Percentiles rank a stretch among this genome's conserved stretches.
These are phyloP conservation scores for Mesorhabditis sp. DNA, from an alignment of 2,888 invertebrate species.

Conservation along the genomic window DNA sequence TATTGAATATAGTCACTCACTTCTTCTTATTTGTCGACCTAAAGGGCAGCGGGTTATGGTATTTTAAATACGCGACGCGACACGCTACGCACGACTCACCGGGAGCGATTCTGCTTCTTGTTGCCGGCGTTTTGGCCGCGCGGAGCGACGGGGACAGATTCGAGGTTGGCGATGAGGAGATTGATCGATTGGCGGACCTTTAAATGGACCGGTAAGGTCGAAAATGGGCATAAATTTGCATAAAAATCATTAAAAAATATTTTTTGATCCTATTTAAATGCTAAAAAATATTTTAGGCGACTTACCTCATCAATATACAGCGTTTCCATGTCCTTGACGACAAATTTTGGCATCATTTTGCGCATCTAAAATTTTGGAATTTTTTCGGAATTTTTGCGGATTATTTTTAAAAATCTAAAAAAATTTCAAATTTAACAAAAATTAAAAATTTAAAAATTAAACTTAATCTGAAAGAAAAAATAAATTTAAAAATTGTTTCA, in stretches of 20 bases:
- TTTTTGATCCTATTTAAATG: no score
- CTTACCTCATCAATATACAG: constrained; percentile 86
- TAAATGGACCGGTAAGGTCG: neutral
- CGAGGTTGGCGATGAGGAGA: constrained; percentile 94
- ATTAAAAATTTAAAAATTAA: neutral
- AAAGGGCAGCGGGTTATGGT: neutral
- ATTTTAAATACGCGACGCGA: neutral
- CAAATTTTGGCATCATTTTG: constrained; percentile 96
- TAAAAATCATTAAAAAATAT: no score
- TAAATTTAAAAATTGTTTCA: no score
- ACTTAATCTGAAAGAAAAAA: neutral
- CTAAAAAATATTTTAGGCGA: no score
- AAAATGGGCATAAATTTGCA: neutral
- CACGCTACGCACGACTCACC: constrained; percentile 68
- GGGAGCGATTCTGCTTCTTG: constrained; percentile 75
- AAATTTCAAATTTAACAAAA: neutral
- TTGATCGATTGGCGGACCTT: constrained; percentile 88
- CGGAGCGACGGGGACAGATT: constrained; percentile 88
- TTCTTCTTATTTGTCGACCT: neutral
- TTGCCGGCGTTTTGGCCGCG: constrained; percentile 96
- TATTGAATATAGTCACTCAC: neutral
- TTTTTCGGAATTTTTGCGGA: neutral
- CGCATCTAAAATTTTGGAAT: constrained; percentile 71
- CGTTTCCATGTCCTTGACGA: constrained; percentile 99
- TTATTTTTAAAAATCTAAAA: no score